Evolutionary conservation across 2,113 vertebrate species (phyloP), one percentile per base, ranked within the genome.

Genomic region (Leptocoma aspasia): DNA sequence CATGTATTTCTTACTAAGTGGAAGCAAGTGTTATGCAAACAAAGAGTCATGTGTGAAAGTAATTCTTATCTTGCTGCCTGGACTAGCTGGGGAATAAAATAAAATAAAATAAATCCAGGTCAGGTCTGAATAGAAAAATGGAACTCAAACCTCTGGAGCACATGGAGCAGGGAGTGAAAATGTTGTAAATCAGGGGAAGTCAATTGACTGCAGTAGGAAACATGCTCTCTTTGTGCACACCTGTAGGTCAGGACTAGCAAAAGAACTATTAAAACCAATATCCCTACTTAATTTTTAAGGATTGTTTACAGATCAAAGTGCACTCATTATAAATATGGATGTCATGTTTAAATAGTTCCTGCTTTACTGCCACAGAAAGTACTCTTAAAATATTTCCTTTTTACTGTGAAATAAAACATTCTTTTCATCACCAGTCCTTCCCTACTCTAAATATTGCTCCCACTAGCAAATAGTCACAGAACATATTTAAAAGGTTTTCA

Each of bases 281-380:
- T 87, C 44, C 65, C 59, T 52, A n/a, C 41, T 89, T 95, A 91
- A 75, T 87, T 85, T 96, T 94, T 90, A 95, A 89, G 35, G 65
- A 91, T 76, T 94, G 80, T 95, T 94, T 95, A 94, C 89, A 94
- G 80, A 95, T 90, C 89, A 94, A 91, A 94, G 91, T 90, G 33
- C 47, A 63, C 56, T 93, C 82, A 83, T 95, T 93, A 86, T 92
- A 88, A 86, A 92, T 89, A 83, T 66, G 64, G 24, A 77, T 89
- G 86, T 84, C 76, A 75, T 11, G 37, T 90, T 95, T 93, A 92
- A 92, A 80, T 80, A 90, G 68, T 53, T 42, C n/a, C 82, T 89
- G 72, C 21, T 92, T 95, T 92, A 86, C 61, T 90, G n/a, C 72
- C 39, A 8, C 54, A 73, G 83, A 86, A 92, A 80, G 19, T 53